These are phyloP conservation scores for Apodemia duryi DNA, from an alignment of 2,888 invertebrate species.

Conservation along the genomic window DNA sequence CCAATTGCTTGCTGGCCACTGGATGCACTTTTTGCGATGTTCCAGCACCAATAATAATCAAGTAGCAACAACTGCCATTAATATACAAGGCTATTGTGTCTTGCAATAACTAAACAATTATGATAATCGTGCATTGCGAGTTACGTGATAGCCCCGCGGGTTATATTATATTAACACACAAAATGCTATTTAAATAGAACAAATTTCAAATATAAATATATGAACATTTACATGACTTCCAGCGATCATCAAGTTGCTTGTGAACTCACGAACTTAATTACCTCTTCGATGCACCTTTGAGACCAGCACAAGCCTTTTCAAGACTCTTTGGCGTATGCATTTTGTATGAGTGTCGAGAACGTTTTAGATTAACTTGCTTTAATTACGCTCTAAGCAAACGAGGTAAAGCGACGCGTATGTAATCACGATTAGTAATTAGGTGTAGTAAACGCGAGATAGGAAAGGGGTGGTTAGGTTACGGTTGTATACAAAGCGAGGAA, in stretches of 20 bases:
- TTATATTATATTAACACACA: too few relatives aligned
- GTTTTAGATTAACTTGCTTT: conserved; percentile 69
- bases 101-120: too few relatives aligned
- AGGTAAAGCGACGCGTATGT: conserved; percentile 48
- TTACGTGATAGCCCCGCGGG: too few relatives aligned
- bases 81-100: too few relatives aligned
- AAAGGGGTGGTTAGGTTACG: conserved; percentile 30
- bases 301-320: conserved; percentile 36
- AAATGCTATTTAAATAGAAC: too few relatives aligned
- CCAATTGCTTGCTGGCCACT: too few relatives aligned
- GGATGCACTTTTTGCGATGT: too few relatives aligned
- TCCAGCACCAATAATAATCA: too few relatives aligned
- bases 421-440: conserved; percentile 75
- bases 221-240: background rate
- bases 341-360: conserved; percentile 65
- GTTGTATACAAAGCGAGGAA: conserved; percentile 1
- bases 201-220: background rate
- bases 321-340: conserved; percentile 48
- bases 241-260: background rate
- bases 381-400: conserved; percentile 71
- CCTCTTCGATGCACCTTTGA: conserved; percentile 36
- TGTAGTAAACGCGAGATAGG: conserved; percentile 35
- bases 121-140: too few relatives aligned
- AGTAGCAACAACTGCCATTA: too few relatives aligned
- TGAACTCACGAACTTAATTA: conserved; percentile 27